Evolutionary conservation across 2,797 vertebrate genomes (phyloP), one percentile per base, ranked within the genome.

Genomic region (Myiotriccus ornatus): DNA sequence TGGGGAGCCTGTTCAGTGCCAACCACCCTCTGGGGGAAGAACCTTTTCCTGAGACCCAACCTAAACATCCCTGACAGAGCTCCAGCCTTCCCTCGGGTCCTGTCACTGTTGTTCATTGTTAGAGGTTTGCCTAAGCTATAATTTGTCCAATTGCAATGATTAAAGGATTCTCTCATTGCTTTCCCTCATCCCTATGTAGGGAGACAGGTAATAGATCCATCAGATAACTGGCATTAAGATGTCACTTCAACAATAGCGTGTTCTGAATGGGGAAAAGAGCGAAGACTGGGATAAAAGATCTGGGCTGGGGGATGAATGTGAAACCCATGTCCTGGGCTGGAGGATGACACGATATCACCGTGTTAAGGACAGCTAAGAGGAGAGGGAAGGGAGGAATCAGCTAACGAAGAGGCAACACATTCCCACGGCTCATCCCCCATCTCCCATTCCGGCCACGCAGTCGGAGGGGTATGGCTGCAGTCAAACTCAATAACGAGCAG

Each of bases 161-260:
- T 37, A 80, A 84, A 92, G 95, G 81, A 90, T 67, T 13, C 70
- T 27, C 80, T 73, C 47, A 6, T 39, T 44, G 76, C 82, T 90
- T 47, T 39, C 62, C 80, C 93, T 75, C 14, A 1, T 14, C 46
- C 85, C 67, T 13, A 12, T 0, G 39, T 12, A 47, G 55, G 84
- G 8, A 87, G 65, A 63, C 88, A 93, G 90, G 88, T 84, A 89
- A 74, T 23, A 70, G 93, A 90, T 93, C 88, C 74, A 96, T 83
- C 88, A 60, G 90, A 57, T 57, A 93, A 82, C 44, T 6, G 53
- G 86, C 90, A 95, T 95, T 90, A 90, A 97, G 96, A 80, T 68
- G 92, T 95, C 93, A 90, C 88, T 14, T 41, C 22, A 56, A 90
- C 93, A 95, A 77, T 0, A 57, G 77, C 70, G 9, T 5, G 59